Percentiles rank a stretch among this genome's conserved stretches.
Evolutionary conservation across 1,140 invertebrate species (phyloP).

Genomic region (Magallana gigas): DNA sequence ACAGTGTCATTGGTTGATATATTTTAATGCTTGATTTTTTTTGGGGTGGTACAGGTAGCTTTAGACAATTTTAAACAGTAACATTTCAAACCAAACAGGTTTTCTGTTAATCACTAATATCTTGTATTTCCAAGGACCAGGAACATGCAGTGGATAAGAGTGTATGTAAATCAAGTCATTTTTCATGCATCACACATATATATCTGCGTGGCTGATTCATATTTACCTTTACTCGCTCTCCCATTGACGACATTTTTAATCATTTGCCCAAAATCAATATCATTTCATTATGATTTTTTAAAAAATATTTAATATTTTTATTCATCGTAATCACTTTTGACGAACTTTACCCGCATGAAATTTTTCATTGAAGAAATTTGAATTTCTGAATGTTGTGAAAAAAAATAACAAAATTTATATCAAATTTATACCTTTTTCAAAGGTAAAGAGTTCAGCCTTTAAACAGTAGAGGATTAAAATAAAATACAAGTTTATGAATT

Average conservation of each 20-base stretch:
- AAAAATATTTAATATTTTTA: neutral
- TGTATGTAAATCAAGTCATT: conserved; percentile 1
- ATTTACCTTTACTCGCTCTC: neutral
- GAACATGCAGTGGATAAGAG: neutral
- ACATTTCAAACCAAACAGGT: neutral
- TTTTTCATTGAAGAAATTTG: neutral
- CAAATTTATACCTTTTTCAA: too few relatives aligned
- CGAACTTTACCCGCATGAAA: neutral
- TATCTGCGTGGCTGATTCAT: neutral
- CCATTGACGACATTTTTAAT: conserved; percentile 3
- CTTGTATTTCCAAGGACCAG: conserved; percentile 19
- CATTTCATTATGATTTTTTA: neutral
- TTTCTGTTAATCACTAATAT: neutral
- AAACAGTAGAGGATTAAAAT: too few relatives aligned
- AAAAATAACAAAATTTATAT: too few relatives aligned
- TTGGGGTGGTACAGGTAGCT: neutral
- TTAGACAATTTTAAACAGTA: neutral
- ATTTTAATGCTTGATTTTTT: too few relatives aligned
- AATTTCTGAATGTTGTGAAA: neutral
- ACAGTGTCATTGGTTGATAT: too few relatives aligned
- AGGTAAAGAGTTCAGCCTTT: too few relatives aligned
- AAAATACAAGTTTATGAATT: too few relatives aligned
- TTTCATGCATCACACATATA: neutral
- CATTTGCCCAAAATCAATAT: neutral
- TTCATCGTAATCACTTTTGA: neutral